Evolutionary conservation across 2,888 invertebrate species (phyloP).

Genomic region (Perithous albicinctus): DNA sequence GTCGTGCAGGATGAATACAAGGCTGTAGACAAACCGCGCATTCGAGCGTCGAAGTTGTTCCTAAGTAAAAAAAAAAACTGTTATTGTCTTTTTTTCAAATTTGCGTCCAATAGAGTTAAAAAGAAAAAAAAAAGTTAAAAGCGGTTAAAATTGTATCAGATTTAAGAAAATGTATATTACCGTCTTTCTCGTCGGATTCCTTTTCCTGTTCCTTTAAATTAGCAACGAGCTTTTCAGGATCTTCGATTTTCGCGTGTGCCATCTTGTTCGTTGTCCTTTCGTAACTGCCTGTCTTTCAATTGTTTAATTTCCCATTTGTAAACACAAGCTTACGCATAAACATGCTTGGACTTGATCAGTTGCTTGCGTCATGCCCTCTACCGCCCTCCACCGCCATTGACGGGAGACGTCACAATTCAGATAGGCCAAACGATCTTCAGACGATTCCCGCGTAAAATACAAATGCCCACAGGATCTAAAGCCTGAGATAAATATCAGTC

Average conservation of each 20-base stretch:
- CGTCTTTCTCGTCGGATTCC: slow-evolving; percentile 76
- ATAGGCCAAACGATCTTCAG: no score
- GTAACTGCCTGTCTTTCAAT: slow-evolving; percentile 6
- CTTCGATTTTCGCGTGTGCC: slow-evolving; percentile 76
- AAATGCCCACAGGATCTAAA: no score
- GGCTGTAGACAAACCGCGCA: slow-evolving; percentile 97
- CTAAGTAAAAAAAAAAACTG: slow-evolving; percentile 62
- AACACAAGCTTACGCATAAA: slow-evolving; percentile 54
- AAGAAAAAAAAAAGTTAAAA: background rate
- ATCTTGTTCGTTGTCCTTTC: slow-evolving; percentile 53
- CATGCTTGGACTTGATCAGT: slow-evolving; percentile 43
- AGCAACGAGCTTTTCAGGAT: slow-evolving; percentile 68
- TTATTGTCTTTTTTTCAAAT: background rate
- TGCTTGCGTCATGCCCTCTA: no score
- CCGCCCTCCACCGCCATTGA: no score
- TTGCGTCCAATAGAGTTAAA: slow-evolving; percentile 10
- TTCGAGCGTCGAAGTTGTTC: slow-evolving; percentile 85
- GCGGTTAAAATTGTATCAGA: background rate
- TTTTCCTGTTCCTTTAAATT: slow-evolving; percentile 74
- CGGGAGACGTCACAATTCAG: no score
- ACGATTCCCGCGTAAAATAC: no score
- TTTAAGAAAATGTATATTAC: slow-evolving; percentile 65
- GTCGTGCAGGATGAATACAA: slow-evolving; percentile 95
- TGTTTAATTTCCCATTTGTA: slow-evolving; percentile 35
- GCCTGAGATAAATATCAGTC: no score